Evolutionary conservation across 1,140 invertebrate genomes (phyloP), one percentile per base, ranked within the genome.

Genomic region (Tetragonula clypearis): DNA sequence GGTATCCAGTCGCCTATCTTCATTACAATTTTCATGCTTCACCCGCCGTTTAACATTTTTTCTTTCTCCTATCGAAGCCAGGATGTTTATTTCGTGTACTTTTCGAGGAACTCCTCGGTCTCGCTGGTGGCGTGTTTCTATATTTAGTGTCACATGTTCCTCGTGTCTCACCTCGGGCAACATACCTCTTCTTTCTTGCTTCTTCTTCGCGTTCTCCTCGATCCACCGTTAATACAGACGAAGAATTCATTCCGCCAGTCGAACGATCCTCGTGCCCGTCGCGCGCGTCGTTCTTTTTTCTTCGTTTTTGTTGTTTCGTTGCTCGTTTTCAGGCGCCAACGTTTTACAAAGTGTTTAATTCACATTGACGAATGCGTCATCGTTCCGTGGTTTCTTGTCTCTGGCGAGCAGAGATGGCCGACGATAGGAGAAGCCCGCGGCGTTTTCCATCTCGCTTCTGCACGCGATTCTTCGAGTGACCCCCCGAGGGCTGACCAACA

Each of bases 121-220:
- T 74, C 73, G 77, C 82, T 55, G 78, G 72, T 65, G 49, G 30
- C 87, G 74, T 66, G 84, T 88, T 77, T 87, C 87, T 62, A 88
- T 88, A 89, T 88, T 89, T 86, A 89, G 83, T 88, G 87, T 88
- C 87, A 88, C 87, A 89, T 81, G 84, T 84, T 89, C 74, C 62
- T 69, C 87, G 83, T 78, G 88, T 81, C 86, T 65, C 26, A 80
- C 88, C 81, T 0, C 53, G 60, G 80, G 88, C 87, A 88, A 88
- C 76, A 68, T 84, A 79, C 58, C 78, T 82, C 69, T 60, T 58
- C 17, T n/a, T 75, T 19, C 12, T 58, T 30, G 41, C 65, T 49
- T 88, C 65, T 49, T 88, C 71, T 66, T 65, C 60, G 55, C 62
- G 21, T 58, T 41, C 35, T 69, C 14, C 35, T 79, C 41, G 82